phyloP scores from a whole-genome alignment of 2,797 vertebrate species.

The Champsocephalus gunnari region DNA sequence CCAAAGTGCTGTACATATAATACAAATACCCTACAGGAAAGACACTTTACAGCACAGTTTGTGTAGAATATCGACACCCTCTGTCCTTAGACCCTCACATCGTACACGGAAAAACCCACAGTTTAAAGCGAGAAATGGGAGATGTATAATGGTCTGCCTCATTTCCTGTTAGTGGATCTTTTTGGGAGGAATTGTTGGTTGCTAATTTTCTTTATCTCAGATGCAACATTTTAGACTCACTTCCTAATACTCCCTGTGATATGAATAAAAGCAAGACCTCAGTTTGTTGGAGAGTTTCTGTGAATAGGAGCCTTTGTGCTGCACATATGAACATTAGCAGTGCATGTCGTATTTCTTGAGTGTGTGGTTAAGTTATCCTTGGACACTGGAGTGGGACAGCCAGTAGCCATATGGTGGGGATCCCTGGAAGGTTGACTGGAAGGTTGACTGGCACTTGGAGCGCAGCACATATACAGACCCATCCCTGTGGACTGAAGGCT shows the following conservation, averaged over 20 bases:
- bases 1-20: too few species aligned
- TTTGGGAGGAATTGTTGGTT: constrained; percentile 12
- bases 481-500: constrained; percentile 32
- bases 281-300: constrained; percentile 5
- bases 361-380: constrained; percentile 18
- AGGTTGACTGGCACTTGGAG: constrained; percentile 46
- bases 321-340: constrained; percentile 10
- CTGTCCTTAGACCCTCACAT: too few species aligned
- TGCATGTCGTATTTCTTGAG: constrained; percentile 5
- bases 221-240: constrained; percentile 19
- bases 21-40: too few species aligned
- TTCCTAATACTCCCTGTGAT: constrained; percentile 3
- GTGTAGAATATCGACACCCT: too few species aligned
- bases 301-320: constrained; percentile 11
- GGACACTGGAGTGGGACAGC: constrained; percentile 41
- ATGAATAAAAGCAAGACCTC: neutral
- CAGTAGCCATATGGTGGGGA: constrained; percentile 51
- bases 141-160: constrained; percentile 10
- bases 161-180: constrained; percentile 9
- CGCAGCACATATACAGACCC: constrained; percentile 12
- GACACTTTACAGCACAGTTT: too few species aligned
- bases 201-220: constrained; percentile 2
- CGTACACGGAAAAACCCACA: too few species aligned
- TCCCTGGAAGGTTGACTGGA: constrained; percentile 46
- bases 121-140: too few species aligned